Percentiles rank a stretch among this genome's conserved stretches.
Conservation (phyloP, 2,797 vertebrate species). For the Monodelphis domestica region DNA sequence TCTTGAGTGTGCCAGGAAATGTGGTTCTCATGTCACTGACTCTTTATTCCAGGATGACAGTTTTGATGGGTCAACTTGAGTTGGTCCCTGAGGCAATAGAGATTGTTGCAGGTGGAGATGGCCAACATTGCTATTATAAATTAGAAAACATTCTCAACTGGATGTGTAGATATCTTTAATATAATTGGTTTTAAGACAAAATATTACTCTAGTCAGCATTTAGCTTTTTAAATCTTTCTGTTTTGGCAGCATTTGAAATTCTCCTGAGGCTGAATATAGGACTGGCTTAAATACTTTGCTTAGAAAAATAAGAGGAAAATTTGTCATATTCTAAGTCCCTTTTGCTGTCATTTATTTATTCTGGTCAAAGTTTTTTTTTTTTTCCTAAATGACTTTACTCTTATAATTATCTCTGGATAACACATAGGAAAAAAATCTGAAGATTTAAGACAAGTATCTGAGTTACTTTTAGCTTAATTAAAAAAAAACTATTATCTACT, state of each 20-base stretch:
- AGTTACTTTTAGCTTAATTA: not conserved
- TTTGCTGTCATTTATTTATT: not conserved
- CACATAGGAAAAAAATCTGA: constrained; percentile 1
- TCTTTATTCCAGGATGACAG: not conserved
- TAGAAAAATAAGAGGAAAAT: not conserved
- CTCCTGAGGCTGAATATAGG: not conserved
- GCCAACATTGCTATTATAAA: not conserved
- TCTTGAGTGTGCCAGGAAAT: not conserved
- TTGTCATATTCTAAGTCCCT: not conserved
- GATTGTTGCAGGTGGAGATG: not conserved
- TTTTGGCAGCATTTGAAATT: constrained; percentile 1
- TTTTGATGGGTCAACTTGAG: no score
- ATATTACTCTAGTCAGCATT: not conserved
- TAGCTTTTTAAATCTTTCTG: constrained; percentile 35
- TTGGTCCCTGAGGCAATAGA: not conserved
- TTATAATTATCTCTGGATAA: not conserved
- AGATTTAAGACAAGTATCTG: not conserved
- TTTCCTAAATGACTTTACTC: not conserved
- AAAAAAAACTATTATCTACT: no score
- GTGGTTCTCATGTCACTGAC: not conserved
- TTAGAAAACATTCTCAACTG: not conserved
- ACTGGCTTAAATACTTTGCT: constrained; percentile 29
- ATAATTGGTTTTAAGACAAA: not conserved
- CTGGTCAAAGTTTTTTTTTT: not conserved
- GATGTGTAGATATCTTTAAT: not conserved